Percentiles rank a stretch among this genome's conserved stretches.
Evolutionary conservation across 2,113 vertebrate genomes (phyloP).

Genomic region (Trochalopteron elliotii): DNA sequence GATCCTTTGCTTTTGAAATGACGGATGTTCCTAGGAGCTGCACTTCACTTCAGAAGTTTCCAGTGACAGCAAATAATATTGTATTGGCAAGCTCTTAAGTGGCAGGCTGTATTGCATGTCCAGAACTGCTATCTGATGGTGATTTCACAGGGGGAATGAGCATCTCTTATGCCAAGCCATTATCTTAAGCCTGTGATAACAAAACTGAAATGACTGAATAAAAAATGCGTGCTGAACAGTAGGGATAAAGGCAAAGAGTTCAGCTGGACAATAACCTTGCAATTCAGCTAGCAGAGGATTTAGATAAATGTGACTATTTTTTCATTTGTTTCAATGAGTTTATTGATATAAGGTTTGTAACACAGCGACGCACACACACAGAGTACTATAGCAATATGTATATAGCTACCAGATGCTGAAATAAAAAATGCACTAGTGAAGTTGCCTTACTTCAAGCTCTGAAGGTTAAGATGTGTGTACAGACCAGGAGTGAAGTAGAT

Average conservation of each 20-base stretch:
- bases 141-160: background rate
- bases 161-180: background rate
- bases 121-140: background rate
- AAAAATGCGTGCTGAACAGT: background rate
- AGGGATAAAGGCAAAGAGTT: background rate
- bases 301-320: background rate
- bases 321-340: background rate
- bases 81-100: background rate
- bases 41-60: background rate
- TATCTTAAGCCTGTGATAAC: constrained; percentile 5
- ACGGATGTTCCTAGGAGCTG: background rate
- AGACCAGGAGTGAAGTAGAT: background rate
- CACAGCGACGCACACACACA: background rate
- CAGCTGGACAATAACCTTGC: background rate
- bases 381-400: background rate
- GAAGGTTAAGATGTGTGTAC: background rate
- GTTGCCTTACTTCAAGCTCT: background rate
- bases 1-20: background rate
- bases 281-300: background rate
- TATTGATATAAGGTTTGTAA: background rate
- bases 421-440: background rate
- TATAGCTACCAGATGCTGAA: background rate
- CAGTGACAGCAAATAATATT: background rate
- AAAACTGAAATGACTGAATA: background rate
- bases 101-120: background rate